Conservation (phyloP, 2,113 vertebrate species). For the Calyptommatus sinebrachiatus region DNA sequence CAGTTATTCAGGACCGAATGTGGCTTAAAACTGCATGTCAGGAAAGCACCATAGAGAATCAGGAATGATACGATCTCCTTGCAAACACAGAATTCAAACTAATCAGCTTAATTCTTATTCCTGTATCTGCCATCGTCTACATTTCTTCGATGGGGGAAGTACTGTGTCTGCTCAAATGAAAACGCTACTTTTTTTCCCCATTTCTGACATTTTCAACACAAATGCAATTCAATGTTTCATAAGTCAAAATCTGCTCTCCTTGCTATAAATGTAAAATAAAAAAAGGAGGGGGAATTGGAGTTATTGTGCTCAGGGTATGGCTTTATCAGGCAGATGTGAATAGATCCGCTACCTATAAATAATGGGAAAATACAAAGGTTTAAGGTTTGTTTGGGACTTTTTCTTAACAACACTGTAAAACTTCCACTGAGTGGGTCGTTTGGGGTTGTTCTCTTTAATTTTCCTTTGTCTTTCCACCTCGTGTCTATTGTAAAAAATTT, state of each 20-base stretch:
- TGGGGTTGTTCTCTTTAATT: constrained; percentile 24
- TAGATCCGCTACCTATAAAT: constrained; percentile 49
- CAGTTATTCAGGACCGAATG: too few species aligned
- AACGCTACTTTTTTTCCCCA: not conserved
- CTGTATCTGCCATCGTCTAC: constrained; percentile 41
- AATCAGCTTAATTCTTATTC: not conserved
- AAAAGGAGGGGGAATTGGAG: constrained; percentile 12
- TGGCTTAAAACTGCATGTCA: too few species aligned
- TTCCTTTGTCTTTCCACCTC: constrained; percentile 65
- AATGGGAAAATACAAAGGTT: constrained; percentile 41
- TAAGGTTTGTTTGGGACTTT: not conserved
- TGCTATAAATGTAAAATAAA: constrained; percentile 33
- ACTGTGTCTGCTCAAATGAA: rapidly evolving
- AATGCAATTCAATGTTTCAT: constrained; percentile 1
- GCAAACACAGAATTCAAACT: not conserved
- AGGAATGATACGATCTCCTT: too few species aligned
- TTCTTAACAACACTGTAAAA: constrained; percentile 56
- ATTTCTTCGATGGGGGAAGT: not conserved
- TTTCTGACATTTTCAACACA: not conserved
- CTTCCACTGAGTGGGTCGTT: constrained; percentile 67
- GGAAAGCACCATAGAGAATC: not conserved
- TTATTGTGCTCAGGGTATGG: constrained; percentile 60
- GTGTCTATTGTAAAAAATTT: constrained; percentile 73
- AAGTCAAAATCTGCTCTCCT: constrained; percentile 35
- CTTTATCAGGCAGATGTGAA: constrained; percentile 35